These are phyloP conservation scores for cattle (Bos taurus) DNA, from an alignment of 2,113 vertebrate species.

Conservation along the genomic window DNA sequence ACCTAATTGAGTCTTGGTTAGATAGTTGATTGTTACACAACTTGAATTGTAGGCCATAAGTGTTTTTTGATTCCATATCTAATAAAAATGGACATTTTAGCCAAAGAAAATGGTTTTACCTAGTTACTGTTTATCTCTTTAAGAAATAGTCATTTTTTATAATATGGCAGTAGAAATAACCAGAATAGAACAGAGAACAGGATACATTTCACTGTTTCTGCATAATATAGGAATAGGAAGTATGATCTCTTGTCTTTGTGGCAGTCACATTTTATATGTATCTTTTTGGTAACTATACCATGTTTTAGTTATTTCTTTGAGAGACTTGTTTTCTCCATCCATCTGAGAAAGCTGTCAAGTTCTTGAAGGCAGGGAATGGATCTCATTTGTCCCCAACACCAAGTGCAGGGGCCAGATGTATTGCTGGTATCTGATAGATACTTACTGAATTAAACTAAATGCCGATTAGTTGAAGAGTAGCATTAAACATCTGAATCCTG, in stretches of 20 bases:
- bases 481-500: neutral
- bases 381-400: neutral
- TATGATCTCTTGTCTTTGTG: neutral
- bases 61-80: neutral
- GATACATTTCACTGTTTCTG: neutral
- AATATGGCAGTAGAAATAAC: neutral
- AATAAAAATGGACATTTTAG: constrained; percentile 36
- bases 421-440: neutral
- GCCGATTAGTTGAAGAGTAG: neutral
- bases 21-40: neutral
- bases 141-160: constrained; percentile 1
- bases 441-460: constrained; percentile 7
- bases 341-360: constrained; percentile 19
- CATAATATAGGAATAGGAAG: neutral
- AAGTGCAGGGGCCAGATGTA: neutral
- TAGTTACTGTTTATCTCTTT: neutral
- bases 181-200: neutral
- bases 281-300: neutral
- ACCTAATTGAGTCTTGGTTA: neutral
- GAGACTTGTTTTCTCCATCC: neutral
- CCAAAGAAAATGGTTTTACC: neutral
- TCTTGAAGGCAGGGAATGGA: neutral
- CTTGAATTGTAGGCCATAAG: constrained; percentile 5
- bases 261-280: neutral
- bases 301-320: constrained; percentile 38